Conservation (phyloP, 2,113 vertebrate species). For the Pipra filicauda region DNA sequence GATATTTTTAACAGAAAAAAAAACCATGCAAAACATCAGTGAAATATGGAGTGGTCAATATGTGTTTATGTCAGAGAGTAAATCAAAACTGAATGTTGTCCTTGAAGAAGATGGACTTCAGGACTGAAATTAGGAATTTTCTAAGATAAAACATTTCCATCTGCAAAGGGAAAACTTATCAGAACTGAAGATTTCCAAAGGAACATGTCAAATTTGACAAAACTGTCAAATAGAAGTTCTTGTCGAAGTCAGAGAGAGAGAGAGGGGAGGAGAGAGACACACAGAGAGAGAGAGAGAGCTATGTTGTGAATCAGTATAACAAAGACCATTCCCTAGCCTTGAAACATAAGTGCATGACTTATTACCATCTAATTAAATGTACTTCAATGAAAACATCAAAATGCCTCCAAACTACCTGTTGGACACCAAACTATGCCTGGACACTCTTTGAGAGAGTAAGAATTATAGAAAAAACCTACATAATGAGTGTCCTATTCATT, state of each 20-base stretch:
- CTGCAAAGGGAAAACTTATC: neutral
- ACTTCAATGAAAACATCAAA: neutral
- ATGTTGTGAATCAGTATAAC: neutral
- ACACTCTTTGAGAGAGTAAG: neutral
- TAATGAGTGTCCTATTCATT: neutral
- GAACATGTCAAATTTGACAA: neutral
- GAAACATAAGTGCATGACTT: neutral
- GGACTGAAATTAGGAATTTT: neutral
- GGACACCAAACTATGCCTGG: neutral
- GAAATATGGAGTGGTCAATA: neutral
- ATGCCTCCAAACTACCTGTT: neutral
- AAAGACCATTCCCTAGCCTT: neutral
- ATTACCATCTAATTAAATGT: rapidly evolving
- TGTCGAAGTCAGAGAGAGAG: neutral
- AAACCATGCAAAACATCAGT: neutral
- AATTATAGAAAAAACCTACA: rapidly evolving
- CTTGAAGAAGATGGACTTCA: neutral
- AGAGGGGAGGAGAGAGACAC: neutral
- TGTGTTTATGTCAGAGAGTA: neutral
- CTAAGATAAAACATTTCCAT: neutral
- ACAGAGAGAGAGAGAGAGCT: neutral
- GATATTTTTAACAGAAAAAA: neutral
- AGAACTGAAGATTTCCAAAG: neutral
- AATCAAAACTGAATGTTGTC: neutral
- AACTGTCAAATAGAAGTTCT: neutral